Evolutionary conservation across 2,888 invertebrate genomes (phyloP).

Genomic region (Bugula neritina): DNA sequence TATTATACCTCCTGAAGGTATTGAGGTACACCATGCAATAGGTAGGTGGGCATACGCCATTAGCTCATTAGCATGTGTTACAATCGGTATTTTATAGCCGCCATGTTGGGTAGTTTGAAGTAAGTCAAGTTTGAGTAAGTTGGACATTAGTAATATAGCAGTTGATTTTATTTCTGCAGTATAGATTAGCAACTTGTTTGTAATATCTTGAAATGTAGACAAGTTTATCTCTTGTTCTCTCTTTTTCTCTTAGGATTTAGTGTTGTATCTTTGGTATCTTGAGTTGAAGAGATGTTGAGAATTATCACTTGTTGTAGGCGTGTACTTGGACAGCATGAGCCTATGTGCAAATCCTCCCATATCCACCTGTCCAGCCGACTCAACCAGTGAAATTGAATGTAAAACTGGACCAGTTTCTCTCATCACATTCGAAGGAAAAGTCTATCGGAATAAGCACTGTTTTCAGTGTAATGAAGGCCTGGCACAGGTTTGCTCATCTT

Average conservation of each 20-base stretch:
- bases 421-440: neutral
- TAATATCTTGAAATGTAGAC: too few relatives aligned
- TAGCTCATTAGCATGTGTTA: too few relatives aligned
- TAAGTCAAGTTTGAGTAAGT: too few relatives aligned
- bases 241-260: too few relatives aligned
- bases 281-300: too few relatives aligned
- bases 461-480: neutral
- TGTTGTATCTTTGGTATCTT: too few relatives aligned
- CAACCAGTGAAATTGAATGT: neutral
- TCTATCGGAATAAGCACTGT: slow-evolving; percentile 12
- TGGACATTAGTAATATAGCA: too few relatives aligned
- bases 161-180: too few relatives aligned
- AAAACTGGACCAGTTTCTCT: neutral
- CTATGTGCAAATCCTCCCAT: neutral
- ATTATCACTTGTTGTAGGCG: neutral
- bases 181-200: too few relatives aligned
- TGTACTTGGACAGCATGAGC: slow-evolving; percentile 3
- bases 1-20: neutral
- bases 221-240: too few relatives aligned
- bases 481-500: neutral
- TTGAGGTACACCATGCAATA: slow-evolving; percentile 11
- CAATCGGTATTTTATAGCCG: too few relatives aligned
- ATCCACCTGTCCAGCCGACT: neutral
- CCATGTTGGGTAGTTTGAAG: too few relatives aligned
- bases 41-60: neutral